Evolutionary conservation across 2,797 vertebrate genomes (phyloP).

Genomic region (Craterocephalus amniculus): DNA sequence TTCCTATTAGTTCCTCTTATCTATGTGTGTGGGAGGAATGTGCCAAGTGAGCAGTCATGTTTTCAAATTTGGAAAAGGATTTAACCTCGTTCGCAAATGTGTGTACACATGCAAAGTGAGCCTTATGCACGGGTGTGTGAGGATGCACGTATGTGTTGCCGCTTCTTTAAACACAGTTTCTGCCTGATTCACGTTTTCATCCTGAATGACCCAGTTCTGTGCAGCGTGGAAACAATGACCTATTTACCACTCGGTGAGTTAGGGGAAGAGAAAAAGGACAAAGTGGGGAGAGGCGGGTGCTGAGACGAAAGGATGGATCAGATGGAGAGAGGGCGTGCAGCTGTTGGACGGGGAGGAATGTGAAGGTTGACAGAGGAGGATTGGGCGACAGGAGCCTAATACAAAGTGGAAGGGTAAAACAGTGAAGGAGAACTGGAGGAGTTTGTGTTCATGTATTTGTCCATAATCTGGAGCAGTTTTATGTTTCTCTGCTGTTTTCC

Average conservation of each 20-base stretch:
- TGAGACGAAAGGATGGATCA: conserved; percentile 39
- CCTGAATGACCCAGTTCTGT: conserved; percentile 71
- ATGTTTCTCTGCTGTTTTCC: conserved; percentile 26
- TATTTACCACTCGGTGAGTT: conserved; percentile 64
- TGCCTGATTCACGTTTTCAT: conserved; percentile 58
- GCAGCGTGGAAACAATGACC: conserved; percentile 61
- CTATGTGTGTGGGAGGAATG: conserved; percentile 12
- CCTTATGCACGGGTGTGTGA: neutral
- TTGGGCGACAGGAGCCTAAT: conserved; percentile 24
- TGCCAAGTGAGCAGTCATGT: conserved; percentile 39
- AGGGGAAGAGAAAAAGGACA: conserved; percentile 31
- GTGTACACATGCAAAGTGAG: neutral
- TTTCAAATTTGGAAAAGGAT: conserved; percentile 46
- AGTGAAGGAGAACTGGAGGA: conserved; percentile 26
- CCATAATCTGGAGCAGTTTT: conserved; percentile 17
- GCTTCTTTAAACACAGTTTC: conserved; percentile 44
- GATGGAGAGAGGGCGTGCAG: conserved; percentile 14
- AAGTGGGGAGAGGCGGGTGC: neutral
- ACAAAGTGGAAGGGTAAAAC: conserved; percentile 23
- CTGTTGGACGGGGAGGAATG: conserved; percentile 22
- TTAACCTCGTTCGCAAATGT: conserved; percentile 52
- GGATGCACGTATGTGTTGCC: conserved; percentile 2
- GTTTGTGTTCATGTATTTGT: conserved; percentile 23
- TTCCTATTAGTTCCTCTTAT: conserved; percentile 19
- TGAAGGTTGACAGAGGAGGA: conserved; percentile 19